Conservation (phyloP, 2,888 invertebrate species). For the Leptinotarsa juncta region DNA sequence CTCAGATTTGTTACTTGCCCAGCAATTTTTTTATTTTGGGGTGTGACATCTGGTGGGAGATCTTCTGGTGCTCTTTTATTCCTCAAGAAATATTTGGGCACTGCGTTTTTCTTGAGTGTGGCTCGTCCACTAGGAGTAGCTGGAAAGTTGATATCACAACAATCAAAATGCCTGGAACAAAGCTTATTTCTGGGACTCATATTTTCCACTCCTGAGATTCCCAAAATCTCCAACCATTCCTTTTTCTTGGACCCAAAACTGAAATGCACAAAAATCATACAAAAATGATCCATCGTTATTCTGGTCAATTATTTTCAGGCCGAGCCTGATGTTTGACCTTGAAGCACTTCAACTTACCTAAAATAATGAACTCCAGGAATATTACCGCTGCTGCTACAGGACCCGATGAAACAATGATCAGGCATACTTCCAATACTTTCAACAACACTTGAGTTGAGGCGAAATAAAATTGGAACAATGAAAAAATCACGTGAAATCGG, state of each 20-base stretch:
- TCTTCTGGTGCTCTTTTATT: slow-evolving; percentile 4
- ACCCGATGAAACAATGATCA: neutral
- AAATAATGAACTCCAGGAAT: slow-evolving; percentile 14
- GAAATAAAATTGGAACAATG: slow-evolving; percentile 4
- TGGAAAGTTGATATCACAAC: slow-evolving; percentile 6
- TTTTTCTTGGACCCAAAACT: slow-evolving; percentile 3
- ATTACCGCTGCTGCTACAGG: slow-evolving; percentile 14
- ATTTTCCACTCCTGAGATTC: slow-evolving; percentile 1
- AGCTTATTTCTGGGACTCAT: slow-evolving; percentile 9
- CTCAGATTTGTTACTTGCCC: slow-evolving; percentile 3
- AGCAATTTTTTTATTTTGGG: slow-evolving; percentile 2
- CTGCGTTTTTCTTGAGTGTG: slow-evolving; percentile 8
- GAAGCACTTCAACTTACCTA: slow-evolving; percentile 5
- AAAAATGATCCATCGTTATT: slow-evolving; percentile 5
- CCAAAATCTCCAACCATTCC: neutral
- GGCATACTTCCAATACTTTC: slow-evolving; percentile 5
- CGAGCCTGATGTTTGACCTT: slow-evolving; percentile 9
- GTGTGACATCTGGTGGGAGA: slow-evolving; percentile 9
- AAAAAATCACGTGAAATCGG: neutral
- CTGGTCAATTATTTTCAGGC: slow-evolving; percentile 1
- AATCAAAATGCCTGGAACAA: slow-evolving; percentile 6
- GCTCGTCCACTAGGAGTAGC: neutral
- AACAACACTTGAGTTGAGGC: slow-evolving; percentile 5
- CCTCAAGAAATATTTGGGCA: slow-evolving; percentile 3
- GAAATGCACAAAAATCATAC: neutral